A percentile compares a stretch with the other conserved stretches of the same genome.
These are phyloP conservation scores for Microctenopoma steveboyesi DNA, from an alignment of 2,797 vertebrate genomes.

Conservation along the genomic window DNA sequence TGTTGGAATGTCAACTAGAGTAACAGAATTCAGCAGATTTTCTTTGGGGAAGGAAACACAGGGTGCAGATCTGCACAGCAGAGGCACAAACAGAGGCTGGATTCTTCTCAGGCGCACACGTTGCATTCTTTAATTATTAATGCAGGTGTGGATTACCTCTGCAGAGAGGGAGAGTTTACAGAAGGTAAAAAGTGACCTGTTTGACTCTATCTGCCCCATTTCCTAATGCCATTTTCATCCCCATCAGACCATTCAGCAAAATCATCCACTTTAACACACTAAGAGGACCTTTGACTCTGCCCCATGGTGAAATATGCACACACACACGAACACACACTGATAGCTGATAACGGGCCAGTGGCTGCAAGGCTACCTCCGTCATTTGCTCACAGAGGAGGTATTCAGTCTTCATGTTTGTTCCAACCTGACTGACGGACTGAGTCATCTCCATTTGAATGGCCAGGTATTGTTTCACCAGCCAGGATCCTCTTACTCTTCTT, in stretches of 20 bases:
- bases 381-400: constrained; percentile 62
- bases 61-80: constrained; percentile 49
- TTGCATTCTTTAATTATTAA: constrained; percentile 74
- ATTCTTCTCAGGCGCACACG: constrained; percentile 35
- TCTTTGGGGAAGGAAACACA: constrained; percentile 17
- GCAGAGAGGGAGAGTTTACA: constrained; percentile 72
- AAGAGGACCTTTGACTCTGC: constrained; percentile 46
- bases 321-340: constrained; percentile 46
- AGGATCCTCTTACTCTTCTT: constrained; percentile 74
- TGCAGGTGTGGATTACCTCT: constrained; percentile 73
- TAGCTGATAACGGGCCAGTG: constrained; percentile 48
- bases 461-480: constrained; percentile 79
- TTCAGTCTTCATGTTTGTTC: constrained; percentile 56
- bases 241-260: constrained; percentile 44
- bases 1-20: constrained; percentile 24
- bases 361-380: constrained; percentile 52
- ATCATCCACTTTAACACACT: constrained; percentile 40
- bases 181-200: constrained; percentile 64
- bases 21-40: constrained; percentile 44
- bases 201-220: constrained; percentile 60
- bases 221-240: constrained; percentile 62
- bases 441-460: constrained; percentile 72
- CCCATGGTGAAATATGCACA: constrained; percentile 34
- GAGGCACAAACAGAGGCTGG: constrained; percentile 54
- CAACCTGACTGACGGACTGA: constrained; percentile 48